Percentiles rank a stretch among this genome's conserved stretches.
Conservation (phyloP, 2,888 invertebrate species). For the Leptinotarsa rubiginosa region DNA sequence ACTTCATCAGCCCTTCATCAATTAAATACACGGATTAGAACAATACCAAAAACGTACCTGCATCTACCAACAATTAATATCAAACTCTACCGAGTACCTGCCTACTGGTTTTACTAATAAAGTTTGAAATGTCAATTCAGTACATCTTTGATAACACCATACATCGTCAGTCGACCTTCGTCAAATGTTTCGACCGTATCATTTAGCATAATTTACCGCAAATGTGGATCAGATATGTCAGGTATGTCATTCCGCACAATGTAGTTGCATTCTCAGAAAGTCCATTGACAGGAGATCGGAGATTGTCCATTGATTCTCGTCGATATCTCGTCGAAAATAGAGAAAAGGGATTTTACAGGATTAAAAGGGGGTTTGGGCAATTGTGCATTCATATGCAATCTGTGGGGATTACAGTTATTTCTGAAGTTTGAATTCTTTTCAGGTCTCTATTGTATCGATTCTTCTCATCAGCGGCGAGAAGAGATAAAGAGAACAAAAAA, state of each 20-base stretch:
- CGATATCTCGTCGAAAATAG: constrained; percentile 6
- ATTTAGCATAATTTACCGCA: constrained; percentile 54
- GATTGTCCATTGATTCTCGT: constrained; percentile 21
- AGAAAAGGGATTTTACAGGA: constrained; percentile 15
- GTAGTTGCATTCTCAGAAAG: constrained; percentile 22
- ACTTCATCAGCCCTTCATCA: no score
- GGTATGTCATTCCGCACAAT: constrained; percentile 35
- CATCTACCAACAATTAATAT: no score
- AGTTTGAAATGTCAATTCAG: no score
- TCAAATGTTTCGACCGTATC: constrained; percentile 46
- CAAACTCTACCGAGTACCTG: no score
- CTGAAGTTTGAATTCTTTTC: constrained; percentile 4
- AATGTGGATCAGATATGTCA: constrained; percentile 45
- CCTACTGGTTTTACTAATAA: no score
- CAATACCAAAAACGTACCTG: no score
- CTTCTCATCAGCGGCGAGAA: not conserved
- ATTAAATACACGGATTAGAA: no score
- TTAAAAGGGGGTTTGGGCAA: constrained; percentile 5
- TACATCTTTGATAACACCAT: no score
- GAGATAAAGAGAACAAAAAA: not conserved
- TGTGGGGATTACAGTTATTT: not conserved
- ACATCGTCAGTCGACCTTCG: constrained; percentile 48
- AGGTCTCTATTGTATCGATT: not conserved
- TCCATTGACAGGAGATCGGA: constrained; percentile 9
- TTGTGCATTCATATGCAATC: constrained; percentile 3